Evolutionary conservation across 2,797 vertebrate genomes (phyloP).

Genomic region (Chrosomus eos): DNA sequence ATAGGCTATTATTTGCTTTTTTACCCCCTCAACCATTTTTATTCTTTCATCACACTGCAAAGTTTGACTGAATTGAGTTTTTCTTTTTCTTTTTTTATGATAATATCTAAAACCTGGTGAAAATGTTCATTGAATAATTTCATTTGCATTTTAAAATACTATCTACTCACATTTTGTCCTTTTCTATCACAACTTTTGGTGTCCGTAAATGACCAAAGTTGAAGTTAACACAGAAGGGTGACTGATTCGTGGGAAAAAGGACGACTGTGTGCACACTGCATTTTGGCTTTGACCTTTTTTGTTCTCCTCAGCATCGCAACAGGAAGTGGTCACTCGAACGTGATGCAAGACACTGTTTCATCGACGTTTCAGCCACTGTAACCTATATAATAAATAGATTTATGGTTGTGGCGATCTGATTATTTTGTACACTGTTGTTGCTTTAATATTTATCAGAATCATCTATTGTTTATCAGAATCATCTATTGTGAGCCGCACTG

Average conservation of each 20-base stretch:
- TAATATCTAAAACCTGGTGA: background rate
- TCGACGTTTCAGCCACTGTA: background rate
- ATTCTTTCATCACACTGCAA: background rate
- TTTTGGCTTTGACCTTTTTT: constrained; percentile 3
- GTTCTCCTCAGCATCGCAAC: background rate
- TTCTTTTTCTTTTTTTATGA: background rate
- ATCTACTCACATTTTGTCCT: background rate
- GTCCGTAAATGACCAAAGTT: background rate
- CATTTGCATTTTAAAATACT: background rate
- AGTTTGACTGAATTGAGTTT: background rate
- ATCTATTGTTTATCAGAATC: background rate
- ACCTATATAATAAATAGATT: background rate
- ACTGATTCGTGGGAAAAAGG: background rate
- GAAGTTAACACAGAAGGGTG: background rate
- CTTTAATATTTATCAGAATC: background rate
- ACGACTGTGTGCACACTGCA: background rate
- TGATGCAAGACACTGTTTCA: background rate
- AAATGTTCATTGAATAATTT: background rate
- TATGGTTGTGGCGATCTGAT: too few relatives aligned
- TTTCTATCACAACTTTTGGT: background rate
- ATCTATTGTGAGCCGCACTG: too few relatives aligned
- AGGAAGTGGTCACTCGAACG: constrained; percentile 28
- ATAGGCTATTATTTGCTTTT: background rate
- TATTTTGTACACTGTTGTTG: background rate
- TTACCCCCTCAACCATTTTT: background rate